Evolutionary conservation across 2,113 vertebrate genomes (phyloP), one percentile per base, ranked within the genome.

Genomic region (Lophius piscatorius): DNA sequence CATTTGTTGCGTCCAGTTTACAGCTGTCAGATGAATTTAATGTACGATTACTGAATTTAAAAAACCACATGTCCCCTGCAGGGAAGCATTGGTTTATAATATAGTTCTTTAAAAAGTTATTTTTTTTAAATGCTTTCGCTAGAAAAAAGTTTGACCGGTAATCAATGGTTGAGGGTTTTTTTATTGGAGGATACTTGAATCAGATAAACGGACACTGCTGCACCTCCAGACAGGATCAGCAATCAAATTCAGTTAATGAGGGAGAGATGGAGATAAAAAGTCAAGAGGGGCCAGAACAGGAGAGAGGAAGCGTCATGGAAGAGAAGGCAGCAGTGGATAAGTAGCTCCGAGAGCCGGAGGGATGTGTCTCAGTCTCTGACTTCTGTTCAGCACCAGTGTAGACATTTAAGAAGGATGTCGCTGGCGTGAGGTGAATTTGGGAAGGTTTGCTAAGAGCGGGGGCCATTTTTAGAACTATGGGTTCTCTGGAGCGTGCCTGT

Each of bases 231-330:
- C 7, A 31, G 34, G 61, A 52, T 72, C 63, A 62, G 63, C 68
- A 76, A 4, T 45, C 13, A 13, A 69, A 58, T 40, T 29, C 23
- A 2, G 29, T 60, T 77, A 71, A 77, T 60, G 72, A 68, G 49
- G 14, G 9, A 38, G 41, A 61, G 49, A 46, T 20, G 26, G 20
- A 66, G 67, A 70, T 71, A 31, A 54, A 63, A 52, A 78, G 39
- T 72, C 12, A 51, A 55, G 33, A 36, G 38, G 26, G 38, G 26
- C 26, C 11, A 18, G 24, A 35, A 22, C 12, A 41, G 16, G 23
- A 54, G 18, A 70, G 57, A 31, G 44, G 23, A 70, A 20, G 45
- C 38, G 16, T 39, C 38, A 31, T 31, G 47, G 33, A 61, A 48
- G 26, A 39, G n/a, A n/a, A n/a, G n/a, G n/a, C n/a, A n/a, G n/a